Evolutionary conservation across 2,888 invertebrate genomes (phyloP), one percentile per base, ranked within the genome.

Genomic region (Cryptosula pallasiana): DNA sequence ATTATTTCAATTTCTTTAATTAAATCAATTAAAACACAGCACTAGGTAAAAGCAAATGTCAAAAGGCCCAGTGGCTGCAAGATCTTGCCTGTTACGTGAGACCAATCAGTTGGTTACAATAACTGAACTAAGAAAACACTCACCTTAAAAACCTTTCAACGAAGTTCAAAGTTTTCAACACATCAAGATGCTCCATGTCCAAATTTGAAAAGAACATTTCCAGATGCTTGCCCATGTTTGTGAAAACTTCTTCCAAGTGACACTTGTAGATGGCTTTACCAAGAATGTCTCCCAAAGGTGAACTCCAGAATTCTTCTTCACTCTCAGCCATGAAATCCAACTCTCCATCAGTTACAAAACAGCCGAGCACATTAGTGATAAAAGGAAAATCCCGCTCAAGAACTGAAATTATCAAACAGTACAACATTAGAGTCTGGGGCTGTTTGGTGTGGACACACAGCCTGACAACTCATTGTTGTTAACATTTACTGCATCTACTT

Each of bases 261-360:
- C 45, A 45, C 45, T 45, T 20, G 20, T 45, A 45, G 45, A 13
- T 13, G 45, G 45, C 20, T 20, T 5, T 45, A 5, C 5, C 45
- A 20, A 45, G 45, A 13, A 45, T 45, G 5, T 45, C 45, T 45
- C 45, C 45, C 5, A 45, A 20, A 5, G 9, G 5, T 45, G 45
- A 13, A 5, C 9, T 45, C 45, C 45, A 45, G 45, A 45, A 45
- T 13, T 45, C 45, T 3, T 27, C 5, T 32, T 25, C 32, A 27
- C n/a, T 63, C 32, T 63, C 63, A 63, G 32, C 20, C 34, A 63
- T 27, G 63, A 63, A 63, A 32, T 63, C 63, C 13, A 63, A 34
- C n/a, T 63, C 3, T 2, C 63, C 63, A 32, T 63, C 63, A 5
- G 63, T 63, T 2, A 63, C 13, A 2, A 63, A 32, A 34, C 63